phyloP scores from a whole-genome alignment of 2,888 invertebrate species.

The Pachymerium ferrugineum region DNA sequence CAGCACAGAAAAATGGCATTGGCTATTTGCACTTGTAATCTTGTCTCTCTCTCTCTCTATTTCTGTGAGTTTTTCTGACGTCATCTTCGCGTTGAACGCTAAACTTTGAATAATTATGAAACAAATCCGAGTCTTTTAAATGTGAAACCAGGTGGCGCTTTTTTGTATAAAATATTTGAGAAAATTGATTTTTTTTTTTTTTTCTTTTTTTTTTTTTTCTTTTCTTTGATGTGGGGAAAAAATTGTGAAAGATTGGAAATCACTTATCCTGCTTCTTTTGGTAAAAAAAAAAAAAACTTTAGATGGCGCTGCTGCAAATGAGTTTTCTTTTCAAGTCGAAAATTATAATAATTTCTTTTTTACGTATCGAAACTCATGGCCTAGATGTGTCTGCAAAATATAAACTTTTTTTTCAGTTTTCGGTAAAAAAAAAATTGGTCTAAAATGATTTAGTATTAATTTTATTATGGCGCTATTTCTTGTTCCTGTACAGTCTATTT shows the following conservation, averaged over 20 bases:
- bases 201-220: background rate
- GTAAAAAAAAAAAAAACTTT: background rate
- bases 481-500: slow-evolving; percentile 9
- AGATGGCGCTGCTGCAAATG: background rate
- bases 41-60: too few relatives aligned
- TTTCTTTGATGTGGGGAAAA: background rate
- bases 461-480: background rate
- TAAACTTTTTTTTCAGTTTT: background rate
- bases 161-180: background rate
- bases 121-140: background rate
- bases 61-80: background rate
- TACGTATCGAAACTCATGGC: background rate
- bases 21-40: slow-evolving; percentile 13
- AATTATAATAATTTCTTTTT: background rate
- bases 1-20: background rate
- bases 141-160: background rate
- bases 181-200: background rate
- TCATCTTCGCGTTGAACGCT: background rate
- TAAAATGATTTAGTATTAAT: background rate
- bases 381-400: background rate
- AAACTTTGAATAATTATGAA: background rate
- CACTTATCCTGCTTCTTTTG: background rate
- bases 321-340: background rate
- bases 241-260: background rate
- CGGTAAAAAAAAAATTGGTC: background rate